A percentile compares a stretch with the other conserved stretches of the same genome.
Conservation (phyloP, 2,797 vertebrate species). For the Enteromius treurensis region DNA sequence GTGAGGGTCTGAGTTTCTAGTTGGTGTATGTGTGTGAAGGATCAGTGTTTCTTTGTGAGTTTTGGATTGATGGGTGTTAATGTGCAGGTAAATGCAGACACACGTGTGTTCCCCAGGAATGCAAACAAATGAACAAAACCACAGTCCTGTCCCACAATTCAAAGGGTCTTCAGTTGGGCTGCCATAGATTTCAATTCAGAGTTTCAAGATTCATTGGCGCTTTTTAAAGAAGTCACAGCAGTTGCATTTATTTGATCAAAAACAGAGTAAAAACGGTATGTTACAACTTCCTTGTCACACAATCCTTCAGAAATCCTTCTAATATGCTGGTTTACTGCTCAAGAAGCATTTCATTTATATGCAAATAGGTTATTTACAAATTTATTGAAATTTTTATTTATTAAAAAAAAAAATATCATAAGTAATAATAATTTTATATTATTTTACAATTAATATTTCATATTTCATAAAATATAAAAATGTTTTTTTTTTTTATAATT, state of each 20-base stretch:
- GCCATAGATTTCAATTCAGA: not conserved
- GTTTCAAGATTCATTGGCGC: not conserved
- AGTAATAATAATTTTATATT: not conserved
- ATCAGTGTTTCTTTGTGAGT: not conserved
- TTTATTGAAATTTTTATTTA: not conserved
- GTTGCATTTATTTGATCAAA: not conserved
- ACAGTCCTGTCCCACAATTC: slow-evolving; percentile 8
- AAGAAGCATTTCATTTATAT: not conserved
- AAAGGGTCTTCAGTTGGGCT: not conserved
- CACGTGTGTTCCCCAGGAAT: slow-evolving; percentile 52
- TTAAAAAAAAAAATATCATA: too few species aligned
- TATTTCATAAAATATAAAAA: not conserved
- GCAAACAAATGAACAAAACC: slow-evolving; percentile 55
- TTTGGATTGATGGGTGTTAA: slow-evolving; percentile 20
- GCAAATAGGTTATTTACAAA: not conserved
- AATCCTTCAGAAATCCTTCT: not conserved
- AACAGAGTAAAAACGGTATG: not conserved
- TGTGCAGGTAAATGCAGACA: slow-evolving; percentile 33
- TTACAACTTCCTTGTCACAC: not conserved
- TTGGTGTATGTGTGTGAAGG: slow-evolving; percentile 9
- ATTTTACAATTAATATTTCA: not conserved
- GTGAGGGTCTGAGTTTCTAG: not conserved
- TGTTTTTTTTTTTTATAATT: not conserved
- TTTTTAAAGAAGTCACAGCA: not conserved
- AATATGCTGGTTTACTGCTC: not conserved